These are phyloP conservation scores for Girardia tigrina DNA, from an alignment of 2,888 invertebrate species.

Conservation along the genomic window DNA sequence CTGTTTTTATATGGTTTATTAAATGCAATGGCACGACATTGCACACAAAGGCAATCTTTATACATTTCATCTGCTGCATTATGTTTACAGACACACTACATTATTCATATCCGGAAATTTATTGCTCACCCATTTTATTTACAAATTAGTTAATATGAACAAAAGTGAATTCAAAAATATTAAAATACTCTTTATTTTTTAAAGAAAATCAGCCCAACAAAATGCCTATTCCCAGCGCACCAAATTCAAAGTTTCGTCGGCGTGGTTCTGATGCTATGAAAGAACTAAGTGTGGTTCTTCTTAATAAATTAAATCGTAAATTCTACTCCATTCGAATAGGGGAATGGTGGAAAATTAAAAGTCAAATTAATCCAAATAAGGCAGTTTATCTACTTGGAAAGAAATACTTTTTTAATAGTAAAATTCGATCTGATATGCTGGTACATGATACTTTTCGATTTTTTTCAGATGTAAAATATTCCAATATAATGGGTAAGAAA, in stretches of 20 bases:
- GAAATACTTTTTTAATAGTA: not conserved
- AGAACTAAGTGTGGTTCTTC: not conserved
- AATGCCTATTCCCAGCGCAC: too few relatives aligned
- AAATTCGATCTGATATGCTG: not conserved
- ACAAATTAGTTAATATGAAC: too few relatives aligned
- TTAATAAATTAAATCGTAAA: constrained; percentile 9
- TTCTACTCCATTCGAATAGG: not conserved
- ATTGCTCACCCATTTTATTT: too few relatives aligned
- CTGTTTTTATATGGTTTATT: too few relatives aligned
- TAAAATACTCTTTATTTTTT: too few relatives aligned
- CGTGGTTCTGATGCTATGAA: constrained; percentile 8
- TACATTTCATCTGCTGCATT: too few relatives aligned
- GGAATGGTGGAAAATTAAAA: not conserved
- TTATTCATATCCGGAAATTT: too few relatives aligned
- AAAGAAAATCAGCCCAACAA: too few relatives aligned
- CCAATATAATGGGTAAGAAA: not conserved
- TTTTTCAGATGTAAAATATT: not conserved
- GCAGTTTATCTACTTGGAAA: not conserved
- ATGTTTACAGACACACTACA: too few relatives aligned
- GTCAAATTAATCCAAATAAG: not conserved
- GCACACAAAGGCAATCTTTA: too few relatives aligned
- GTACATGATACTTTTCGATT: not conserved
- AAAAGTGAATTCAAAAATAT: too few relatives aligned
- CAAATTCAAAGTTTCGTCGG: not conserved
- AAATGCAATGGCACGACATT: too few relatives aligned